These are phyloP conservation scores for Muricea muricata DNA, from an alignment of 92 coral and sea anemone genomes.

Conservation along the genomic window DNA sequence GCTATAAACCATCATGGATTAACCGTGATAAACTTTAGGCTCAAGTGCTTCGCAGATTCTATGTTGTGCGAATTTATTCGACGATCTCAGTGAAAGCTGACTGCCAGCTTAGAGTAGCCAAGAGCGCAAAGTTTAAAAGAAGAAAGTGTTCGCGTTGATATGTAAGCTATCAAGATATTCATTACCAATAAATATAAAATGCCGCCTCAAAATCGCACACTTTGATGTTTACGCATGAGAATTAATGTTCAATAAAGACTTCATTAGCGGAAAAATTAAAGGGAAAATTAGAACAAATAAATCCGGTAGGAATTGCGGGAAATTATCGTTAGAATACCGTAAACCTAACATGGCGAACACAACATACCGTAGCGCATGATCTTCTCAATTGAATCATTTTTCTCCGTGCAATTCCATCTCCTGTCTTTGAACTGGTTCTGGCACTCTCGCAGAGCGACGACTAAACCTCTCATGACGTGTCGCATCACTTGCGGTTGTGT, in stretches of 20 bases:
- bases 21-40: not conserved
- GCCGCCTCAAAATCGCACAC: not conserved
- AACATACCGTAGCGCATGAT: constrained; percentile 87
- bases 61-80: no score
- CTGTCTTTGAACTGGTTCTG: constrained; percentile 89
- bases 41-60: no score
- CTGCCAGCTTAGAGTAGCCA: no score
- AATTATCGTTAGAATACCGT: not conserved
- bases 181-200: not conserved
- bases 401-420: constrained; percentile 89
- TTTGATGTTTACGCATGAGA: not conserved
- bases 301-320: not conserved
- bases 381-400: constrained; percentile 73
- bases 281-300: not conserved
- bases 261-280: not conserved
- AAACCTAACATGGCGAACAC: not conserved
- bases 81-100: no score
- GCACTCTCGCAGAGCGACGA: constrained; percentile 83
- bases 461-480: constrained; percentile 80
- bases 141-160: not conserved
- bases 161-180: not conserved
- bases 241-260: not conserved
- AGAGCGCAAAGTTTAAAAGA: not conserved
- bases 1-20: not conserved
- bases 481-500: constrained; percentile 81